Conservation (phyloP, 2,888 invertebrate species). For the Marronus borbonicus region DNA sequence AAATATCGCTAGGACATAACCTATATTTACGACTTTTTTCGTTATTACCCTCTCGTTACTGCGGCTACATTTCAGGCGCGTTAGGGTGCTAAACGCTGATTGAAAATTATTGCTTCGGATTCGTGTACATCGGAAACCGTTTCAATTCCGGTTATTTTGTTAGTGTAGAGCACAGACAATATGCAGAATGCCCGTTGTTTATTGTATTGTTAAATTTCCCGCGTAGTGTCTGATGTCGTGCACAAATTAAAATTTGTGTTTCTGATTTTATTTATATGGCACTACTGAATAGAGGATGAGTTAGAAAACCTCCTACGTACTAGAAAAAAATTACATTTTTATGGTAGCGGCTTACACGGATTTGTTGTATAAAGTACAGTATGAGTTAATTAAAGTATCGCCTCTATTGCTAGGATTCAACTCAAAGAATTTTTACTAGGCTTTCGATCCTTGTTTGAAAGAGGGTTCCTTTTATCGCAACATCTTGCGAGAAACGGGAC, state of each 20-base stretch:
- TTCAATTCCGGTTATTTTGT: not conserved
- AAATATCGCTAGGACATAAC: constrained; percentile 35
- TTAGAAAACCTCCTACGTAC: too few species aligned
- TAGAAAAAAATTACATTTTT: too few species aligned
- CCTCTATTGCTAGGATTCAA: not conserved
- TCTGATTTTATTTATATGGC: too few species aligned
- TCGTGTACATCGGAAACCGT: constrained; percentile 14
- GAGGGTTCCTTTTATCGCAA: too few species aligned
- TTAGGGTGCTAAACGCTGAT: constrained; percentile 29
- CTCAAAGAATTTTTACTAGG: not conserved
- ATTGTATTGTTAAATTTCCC: constrained; percentile 7
- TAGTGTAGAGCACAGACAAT: not conserved
- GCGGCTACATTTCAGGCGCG: constrained; percentile 11
- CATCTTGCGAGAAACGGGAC: too few species aligned
- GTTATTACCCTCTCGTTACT: constrained; percentile 33
- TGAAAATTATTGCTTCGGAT: constrained; percentile 36
- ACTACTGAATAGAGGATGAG: too few species aligned
- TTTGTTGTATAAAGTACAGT: not conserved
- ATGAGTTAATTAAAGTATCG: not conserved
- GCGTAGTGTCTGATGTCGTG: not conserved
- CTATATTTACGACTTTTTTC: constrained; percentile 39
- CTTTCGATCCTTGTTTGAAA: not conserved
- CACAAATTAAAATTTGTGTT: not conserved
- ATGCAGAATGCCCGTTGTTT: not conserved
- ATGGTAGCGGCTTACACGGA: not conserved